A percentile compares a stretch with the other conserved stretches of the same genome.
These are phyloP conservation scores for Balearica regulorum DNA, from an alignment of 2,797 vertebrate species.

Conservation along the genomic window DNA sequence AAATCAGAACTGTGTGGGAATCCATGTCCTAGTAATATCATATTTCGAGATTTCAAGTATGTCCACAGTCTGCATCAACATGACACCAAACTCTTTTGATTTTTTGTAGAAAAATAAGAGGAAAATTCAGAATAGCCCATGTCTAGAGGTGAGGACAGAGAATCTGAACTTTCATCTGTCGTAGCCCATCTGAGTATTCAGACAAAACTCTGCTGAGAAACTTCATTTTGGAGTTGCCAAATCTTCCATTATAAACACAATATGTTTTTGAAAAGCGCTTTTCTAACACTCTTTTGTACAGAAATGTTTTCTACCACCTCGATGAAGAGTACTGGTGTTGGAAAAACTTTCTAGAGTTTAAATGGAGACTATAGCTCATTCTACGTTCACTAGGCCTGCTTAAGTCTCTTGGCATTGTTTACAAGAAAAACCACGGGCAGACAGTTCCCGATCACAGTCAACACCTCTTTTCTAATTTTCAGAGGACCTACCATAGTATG, in stretches of 20 bases:
- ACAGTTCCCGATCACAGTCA: not conserved
- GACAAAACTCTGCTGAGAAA: not conserved
- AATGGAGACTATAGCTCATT: not conserved
- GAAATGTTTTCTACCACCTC: not conserved
- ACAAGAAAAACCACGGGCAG: not conserved
- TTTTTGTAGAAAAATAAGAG: not conserved
- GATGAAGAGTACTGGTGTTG: not conserved
- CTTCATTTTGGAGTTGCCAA: not conserved
- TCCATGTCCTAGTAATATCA: fast-evolving
- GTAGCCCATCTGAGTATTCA: not conserved
- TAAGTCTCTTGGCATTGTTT: not conserved
- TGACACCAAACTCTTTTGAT: not conserved
- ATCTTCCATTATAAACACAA: not conserved
- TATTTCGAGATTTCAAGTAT: not conserved
- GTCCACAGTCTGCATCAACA: not conserved
- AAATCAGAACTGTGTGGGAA: not conserved
- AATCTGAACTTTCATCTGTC: not conserved
- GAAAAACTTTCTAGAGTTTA: not conserved
- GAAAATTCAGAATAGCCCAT: not conserved
- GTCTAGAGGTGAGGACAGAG: not conserved
- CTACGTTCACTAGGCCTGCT: not conserved
- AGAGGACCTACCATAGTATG: not conserved
- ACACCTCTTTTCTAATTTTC: not conserved
- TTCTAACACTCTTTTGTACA: not conserved
- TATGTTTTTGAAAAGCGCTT: not conserved